These are phyloP conservation scores for Cyclina sinensis DNA, from an alignment of 1,140 invertebrate species.

Conservation along the genomic window DNA sequence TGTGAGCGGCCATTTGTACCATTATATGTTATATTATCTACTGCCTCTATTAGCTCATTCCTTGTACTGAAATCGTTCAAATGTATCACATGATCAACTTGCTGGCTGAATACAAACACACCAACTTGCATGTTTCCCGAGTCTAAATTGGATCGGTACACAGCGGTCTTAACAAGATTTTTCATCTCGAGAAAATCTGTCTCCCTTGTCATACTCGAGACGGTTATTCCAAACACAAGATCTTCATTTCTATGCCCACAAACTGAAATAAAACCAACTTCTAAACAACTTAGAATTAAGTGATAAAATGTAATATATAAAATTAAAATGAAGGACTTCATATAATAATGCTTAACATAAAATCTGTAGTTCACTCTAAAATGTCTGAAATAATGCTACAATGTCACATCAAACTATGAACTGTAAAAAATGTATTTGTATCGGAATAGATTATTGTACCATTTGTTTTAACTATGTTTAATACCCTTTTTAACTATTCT, in stretches of 20 bases:
- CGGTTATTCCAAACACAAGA: background rate
- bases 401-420: too few species aligned
- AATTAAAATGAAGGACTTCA: too few species aligned
- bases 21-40: conserved; percentile 26
- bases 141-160: conserved; percentile 9
- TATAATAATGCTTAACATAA: too few species aligned
- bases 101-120: background rate
- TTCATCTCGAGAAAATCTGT: conserved; percentile 2
- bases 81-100: background rate
- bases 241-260: conserved; percentile 36
- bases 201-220: background rate
- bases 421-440: too few species aligned
- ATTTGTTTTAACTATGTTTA: too few species aligned
- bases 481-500: too few species aligned
- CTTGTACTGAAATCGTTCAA: background rate
- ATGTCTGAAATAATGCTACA: too few species aligned
- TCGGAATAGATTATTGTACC: too few species aligned
- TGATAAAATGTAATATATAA: too few species aligned
- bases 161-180: background rate
- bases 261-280: conserved; percentile 11
- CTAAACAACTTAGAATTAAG: too few species aligned
- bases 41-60: background rate
- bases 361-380: too few species aligned
- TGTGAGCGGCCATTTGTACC: background rate
- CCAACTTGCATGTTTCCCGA: background rate